Conservation (phyloP, 2,888 invertebrate genomes). For the Slavum lentiscoides region DNA sequence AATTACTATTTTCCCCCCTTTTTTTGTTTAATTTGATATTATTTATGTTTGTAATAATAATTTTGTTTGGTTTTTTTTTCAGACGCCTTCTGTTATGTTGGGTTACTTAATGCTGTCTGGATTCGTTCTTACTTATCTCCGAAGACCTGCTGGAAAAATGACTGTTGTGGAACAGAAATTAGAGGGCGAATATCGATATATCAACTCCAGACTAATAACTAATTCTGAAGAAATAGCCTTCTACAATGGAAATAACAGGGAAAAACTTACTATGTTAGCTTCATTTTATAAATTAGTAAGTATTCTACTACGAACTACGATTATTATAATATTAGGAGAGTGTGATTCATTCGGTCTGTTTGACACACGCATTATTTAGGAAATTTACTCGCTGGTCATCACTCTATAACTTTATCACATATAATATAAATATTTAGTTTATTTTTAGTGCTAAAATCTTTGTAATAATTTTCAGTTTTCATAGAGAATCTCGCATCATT, state of each 20-base stretch:
- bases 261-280: constrained; percentile 82
- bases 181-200: constrained; percentile 98
- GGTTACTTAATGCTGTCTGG: constrained; percentile 86
- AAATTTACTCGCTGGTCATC: too few relatives aligned
- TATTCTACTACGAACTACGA: constrained; percentile 40
- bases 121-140: constrained; percentile 78
- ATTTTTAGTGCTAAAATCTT: too few relatives aligned
- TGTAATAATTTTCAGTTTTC: too few relatives aligned
- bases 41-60: background rate
- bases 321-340: too few relatives aligned
- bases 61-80: constrained; percentile 58
- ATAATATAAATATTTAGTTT: too few relatives aligned
- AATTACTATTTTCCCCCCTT: constrained; percentile 25
- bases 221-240: constrained; percentile 94
- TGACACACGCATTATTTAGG: too few relatives aligned
- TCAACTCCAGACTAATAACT: constrained; percentile 93
- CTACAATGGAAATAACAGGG: constrained; percentile 81
- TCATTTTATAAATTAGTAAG: constrained; percentile 82
- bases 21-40: background rate
- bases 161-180: constrained; percentile 93
- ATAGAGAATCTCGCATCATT: too few relatives aligned
- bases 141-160: constrained; percentile 85
- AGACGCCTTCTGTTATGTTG: constrained; percentile 89
- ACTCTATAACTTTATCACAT: too few relatives aligned
- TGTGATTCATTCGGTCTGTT: too few relatives aligned